phyloP scores from a whole-genome alignment of 1,140 invertebrate species.

The Saxidomus purpurata region DNA sequence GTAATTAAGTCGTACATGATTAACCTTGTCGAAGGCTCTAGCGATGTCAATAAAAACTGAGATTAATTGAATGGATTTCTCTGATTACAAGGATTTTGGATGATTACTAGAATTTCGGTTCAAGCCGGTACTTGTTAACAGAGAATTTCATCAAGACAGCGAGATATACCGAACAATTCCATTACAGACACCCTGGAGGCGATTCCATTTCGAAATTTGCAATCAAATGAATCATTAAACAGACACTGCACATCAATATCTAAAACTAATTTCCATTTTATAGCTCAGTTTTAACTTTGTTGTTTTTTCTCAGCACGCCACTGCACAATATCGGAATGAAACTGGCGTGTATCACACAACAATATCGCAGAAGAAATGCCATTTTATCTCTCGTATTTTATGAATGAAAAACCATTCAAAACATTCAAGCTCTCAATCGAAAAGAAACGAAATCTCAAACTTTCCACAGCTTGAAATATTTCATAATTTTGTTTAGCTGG shows the following conservation, averaged over 20 bases:
- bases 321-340: no score
- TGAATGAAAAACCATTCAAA: no score
- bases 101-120: no score
- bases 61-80: slow-evolving; percentile 16
- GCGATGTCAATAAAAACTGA: slow-evolving; percentile 1
- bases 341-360: no score
- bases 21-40: background rate
- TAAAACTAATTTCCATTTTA: slow-evolving; percentile 18
- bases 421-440: no score
- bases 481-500: no score
- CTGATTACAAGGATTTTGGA: slow-evolving; percentile 15
- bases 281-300: slow-evolving; percentile 3
- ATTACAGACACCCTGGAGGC: slow-evolving; percentile 21
- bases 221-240: slow-evolving; percentile 5
- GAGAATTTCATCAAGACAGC: background rate
- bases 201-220: slow-evolving; percentile 23
- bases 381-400: no score
- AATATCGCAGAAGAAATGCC: no score
- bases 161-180: background rate
- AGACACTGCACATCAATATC: background rate
- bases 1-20: background rate
- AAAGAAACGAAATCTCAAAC: no score
- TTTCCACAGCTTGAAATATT: no score
- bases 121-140: slow-evolving; percentile 12
- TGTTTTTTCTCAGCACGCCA: background rate